These are phyloP conservation scores for Apistogramma diplotaenia DNA, from an alignment of 2,113 vertebrate species.

Conservation along the genomic window DNA sequence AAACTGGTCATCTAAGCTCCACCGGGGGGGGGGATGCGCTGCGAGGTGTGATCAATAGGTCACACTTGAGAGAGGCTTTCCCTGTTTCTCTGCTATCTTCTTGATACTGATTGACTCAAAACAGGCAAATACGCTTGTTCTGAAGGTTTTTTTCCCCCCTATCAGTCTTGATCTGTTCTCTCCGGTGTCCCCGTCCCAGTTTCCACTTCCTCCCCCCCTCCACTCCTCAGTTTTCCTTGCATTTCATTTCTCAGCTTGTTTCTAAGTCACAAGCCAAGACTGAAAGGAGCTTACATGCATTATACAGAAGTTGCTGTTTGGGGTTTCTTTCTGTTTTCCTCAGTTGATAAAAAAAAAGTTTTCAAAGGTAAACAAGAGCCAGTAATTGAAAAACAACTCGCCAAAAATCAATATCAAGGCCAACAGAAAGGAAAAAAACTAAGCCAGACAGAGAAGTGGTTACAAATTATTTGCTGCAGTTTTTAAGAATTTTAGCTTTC, in stretches of 20 bases:
- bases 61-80: slow-evolving; percentile 27
- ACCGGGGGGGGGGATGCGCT: neutral
- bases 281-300: slow-evolving; percentile 14
- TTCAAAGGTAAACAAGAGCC: slow-evolving; percentile 29
- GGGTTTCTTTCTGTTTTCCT: neutral
- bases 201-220: neutral
- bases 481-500: neutral
- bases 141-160: neutral
- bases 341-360: slow-evolving; percentile 30
- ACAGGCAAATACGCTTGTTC: slow-evolving; percentile 32
- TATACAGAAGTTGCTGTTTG: slow-evolving; percentile 12
- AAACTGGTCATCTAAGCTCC: slow-evolving; percentile 32
- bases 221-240: neutral
- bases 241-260: slow-evolving; percentile 14
- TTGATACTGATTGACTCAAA: slow-evolving; percentile 16
- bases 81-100: slow-evolving; percentile 14
- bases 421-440: neutral
- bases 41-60: slow-evolving; percentile 49
- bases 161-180: slow-evolving; percentile 9
- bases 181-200: slow-evolving; percentile 12
- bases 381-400: slow-evolving; percentile 1
- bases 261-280: slow-evolving; percentile 18
- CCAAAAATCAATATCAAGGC: slow-evolving; percentile 11
- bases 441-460: neutral
- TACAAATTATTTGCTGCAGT: neutral